Base-by-base conservation (phyloP, 2,797 vertebrate genomes). In the Epinephelus awoara region DNA sequence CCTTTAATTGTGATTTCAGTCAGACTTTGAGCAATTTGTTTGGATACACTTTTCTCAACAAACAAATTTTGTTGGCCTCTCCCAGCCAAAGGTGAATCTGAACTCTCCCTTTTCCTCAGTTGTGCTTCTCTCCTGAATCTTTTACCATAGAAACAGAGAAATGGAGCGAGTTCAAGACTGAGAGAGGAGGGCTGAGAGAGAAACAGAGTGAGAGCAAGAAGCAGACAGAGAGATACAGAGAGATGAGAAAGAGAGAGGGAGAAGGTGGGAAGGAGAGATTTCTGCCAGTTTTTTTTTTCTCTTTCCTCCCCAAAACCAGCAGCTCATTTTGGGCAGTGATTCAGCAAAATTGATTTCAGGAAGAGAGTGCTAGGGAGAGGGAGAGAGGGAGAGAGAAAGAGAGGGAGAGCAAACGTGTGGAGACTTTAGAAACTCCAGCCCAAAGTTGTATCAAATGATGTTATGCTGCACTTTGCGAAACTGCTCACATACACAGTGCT, bases 301-400 rank as follows among this genome's bases (percentile, higher is more conserved):
- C 46, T 66, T 62, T 77, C 66, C 54, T 80, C 67, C 85, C 86
- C 51, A 81, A 90, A 84, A 89, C 84, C 87, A 88, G 88, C 79
- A 81, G 79, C 89, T 92, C 88, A 85, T 91, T 93, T 93, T 92
- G 82, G 89, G 85, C 92, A 89, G 84, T 93, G 94, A 95, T 91
- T 95, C 92, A 93, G 93, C 94, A 93, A 88, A 94, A 93, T 90
- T 89, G 88, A 93, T 92, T 89, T 88, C 77, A 82, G 80, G 73
- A 82, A 86, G 84, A 79, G 79, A 73, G 75, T 14, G 62, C 4
- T 40, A 68, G 67, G n/a, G 25, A 67, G 51, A 67, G 66, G 49
- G 27, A 49, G 38, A 46, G 54, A 38, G 64, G 44, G 64, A 56
- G 62, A 68, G 61, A 38, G 64, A 52, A 40, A 29, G 67, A 67